A percentile compares a stretch with the other conserved stretches of the same genome.
These are phyloP conservation scores for Dissostichus mawsoni DNA, from an alignment of 2,113 vertebrate species.

Conservation along the genomic window DNA sequence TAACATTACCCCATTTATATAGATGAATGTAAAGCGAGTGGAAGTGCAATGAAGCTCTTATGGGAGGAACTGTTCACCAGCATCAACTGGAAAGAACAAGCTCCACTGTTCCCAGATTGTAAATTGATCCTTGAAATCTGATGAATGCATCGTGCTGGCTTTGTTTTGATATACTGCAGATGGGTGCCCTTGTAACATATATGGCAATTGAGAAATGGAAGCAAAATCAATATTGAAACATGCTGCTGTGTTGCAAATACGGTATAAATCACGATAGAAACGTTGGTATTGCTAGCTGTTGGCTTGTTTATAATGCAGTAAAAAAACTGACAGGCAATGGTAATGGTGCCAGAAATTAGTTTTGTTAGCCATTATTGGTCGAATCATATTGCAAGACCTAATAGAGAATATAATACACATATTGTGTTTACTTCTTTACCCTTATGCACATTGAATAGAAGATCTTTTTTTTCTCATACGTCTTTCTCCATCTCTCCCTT, in stretches of 20 bases:
- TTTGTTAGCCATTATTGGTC: not conserved
- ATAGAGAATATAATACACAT: not conserved
- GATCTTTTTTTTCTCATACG: conserved; percentile 2
- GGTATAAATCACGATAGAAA: conserved; percentile 23
- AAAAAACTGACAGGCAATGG: not conserved
- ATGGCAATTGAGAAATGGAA: conserved; percentile 43
- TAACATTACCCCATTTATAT: not conserved
- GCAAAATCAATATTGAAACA: conserved; percentile 61
- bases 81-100: not conserved
- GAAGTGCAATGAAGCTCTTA: not conserved
- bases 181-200: conserved; percentile 44
- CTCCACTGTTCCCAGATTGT: not conserved
- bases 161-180: conserved; percentile 41
- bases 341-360: not conserved
- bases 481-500: conserved; percentile 13
- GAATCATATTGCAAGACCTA: not conserved
- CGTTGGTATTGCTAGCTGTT: conserved; percentile 3
- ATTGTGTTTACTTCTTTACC: not conserved
- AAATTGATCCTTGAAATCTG: conserved; percentile 28
- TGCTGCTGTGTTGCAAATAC: conserved; percentile 8
- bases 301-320: not conserved
- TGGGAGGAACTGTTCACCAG: not conserved
- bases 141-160: conserved; percentile 16
- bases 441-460: not conserved
- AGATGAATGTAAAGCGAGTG: not conserved